These are phyloP conservation scores for Calonectris borealis DNA, from an alignment of 2,113 vertebrate genomes.

Conservation along the genomic window DNA sequence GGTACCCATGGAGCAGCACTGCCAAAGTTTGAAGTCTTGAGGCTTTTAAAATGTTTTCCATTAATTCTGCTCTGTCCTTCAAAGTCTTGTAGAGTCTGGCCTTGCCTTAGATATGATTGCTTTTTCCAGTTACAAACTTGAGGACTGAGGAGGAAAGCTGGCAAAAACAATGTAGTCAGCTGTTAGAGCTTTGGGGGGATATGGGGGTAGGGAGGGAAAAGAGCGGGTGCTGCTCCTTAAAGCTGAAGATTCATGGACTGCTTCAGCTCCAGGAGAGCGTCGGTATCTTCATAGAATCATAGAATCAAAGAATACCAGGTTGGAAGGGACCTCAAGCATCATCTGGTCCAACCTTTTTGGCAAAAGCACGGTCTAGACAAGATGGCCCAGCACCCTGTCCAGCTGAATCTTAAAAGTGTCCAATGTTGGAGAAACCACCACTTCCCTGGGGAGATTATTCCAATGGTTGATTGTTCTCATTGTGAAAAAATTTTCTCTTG, in stretches of 20 bases:
- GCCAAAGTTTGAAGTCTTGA: neutral
- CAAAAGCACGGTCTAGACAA: neutral
- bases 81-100: neutral
- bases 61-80: neutral
- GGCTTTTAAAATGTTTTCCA: neutral
- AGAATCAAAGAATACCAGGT: neutral
- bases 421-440: no score
- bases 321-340: neutral
- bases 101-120: neutral
- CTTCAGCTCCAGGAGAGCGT: neutral
- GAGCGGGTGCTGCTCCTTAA: neutral
- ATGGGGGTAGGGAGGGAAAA: neutral
- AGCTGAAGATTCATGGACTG: neutral
- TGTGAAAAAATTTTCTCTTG: neutral
- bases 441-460: neutral
- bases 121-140: neutral
- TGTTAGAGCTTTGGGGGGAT: neutral
- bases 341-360: neutral
- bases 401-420: neutral
- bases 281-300: neutral
- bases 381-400: neutral
- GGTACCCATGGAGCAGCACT: neutral
- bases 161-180: neutral
- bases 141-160: neutral
- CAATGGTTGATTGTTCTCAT: neutral